Conservation (phyloP, 2,113 vertebrate genomes). For the Patagioenas fasciata region DNA sequence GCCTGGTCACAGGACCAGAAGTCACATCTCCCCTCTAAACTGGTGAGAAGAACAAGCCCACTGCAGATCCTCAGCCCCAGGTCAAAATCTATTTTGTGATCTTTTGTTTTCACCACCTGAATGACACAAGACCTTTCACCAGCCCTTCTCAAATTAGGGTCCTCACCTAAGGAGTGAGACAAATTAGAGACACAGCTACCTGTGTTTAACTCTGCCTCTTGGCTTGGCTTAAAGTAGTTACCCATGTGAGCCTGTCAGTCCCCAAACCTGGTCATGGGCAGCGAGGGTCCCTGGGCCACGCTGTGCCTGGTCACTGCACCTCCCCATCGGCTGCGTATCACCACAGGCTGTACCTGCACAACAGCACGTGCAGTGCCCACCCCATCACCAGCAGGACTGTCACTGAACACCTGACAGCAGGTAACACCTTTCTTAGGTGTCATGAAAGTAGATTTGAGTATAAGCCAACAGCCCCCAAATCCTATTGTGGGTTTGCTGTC, state of each 20-base stretch:
- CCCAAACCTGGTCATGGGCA: background rate
- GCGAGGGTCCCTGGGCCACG: background rate
- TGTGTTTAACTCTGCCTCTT: background rate
- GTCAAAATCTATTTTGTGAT: background rate
- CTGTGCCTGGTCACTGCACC: background rate
- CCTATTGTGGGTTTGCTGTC: background rate
- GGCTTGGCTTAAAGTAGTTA: background rate
- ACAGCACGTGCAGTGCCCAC: rapidly evolving
- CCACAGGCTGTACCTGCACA: background rate
- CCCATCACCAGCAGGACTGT: background rate
- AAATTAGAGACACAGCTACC: background rate
- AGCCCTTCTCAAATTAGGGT: background rate
- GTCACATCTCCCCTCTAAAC: rapidly evolving
- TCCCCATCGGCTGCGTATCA: background rate
- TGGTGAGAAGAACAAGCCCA: background rate
- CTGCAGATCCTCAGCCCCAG: background rate
- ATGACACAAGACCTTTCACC: background rate
- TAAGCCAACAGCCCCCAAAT: background rate
- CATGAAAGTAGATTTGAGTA: background rate
- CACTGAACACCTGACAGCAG: background rate
- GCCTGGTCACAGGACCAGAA: background rate
- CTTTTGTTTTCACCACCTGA: background rate
- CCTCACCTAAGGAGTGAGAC: background rate
- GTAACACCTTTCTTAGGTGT: background rate
- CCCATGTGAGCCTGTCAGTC: background rate